Evolutionary conservation across 2,797 vertebrate species (phyloP).

Genomic region (Todus mexicanus): DNA sequence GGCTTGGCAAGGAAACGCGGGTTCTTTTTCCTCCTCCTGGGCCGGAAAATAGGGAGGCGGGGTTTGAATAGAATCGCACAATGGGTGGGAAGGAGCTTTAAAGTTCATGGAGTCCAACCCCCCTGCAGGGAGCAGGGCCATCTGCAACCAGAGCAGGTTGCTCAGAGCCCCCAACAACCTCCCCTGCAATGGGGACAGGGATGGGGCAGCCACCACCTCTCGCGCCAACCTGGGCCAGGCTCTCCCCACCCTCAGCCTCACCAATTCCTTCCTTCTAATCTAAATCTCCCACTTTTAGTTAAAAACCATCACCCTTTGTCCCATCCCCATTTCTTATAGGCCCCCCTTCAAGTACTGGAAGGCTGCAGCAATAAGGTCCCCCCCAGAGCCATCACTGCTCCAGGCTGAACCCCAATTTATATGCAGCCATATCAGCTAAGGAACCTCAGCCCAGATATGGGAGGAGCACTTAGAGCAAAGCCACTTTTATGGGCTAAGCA

Average conservation of each 20-base stretch:
- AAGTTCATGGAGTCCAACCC: neutral
- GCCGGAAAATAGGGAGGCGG: neutral
- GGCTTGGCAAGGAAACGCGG: neutral
- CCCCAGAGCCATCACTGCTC: neutral
- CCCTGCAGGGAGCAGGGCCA: neutral
- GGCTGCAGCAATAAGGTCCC: neutral
- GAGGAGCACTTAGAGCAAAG: neutral
- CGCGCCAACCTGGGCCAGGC: neutral
- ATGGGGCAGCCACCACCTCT: neutral
- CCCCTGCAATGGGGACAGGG: no score
- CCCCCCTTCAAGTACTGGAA: neutral
- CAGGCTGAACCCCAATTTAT: neutral
- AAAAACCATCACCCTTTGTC: neutral
- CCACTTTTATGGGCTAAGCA: neutral
- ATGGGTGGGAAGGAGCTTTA: neutral
- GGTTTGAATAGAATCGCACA: neutral
- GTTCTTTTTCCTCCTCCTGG: neutral
- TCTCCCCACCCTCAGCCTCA: neutral
- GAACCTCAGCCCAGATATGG: rapidly evolving
- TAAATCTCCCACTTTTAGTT: neutral
- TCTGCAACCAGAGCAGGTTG: neutral
- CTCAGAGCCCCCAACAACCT: neutral
- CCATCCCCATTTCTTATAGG: neutral
- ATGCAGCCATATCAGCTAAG: rapidly evolving
- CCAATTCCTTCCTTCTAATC: neutral